These are phyloP conservation scores for Danio aesculapii DNA, from an alignment of 2,797 vertebrate genomes.

Conservation along the genomic window DNA sequence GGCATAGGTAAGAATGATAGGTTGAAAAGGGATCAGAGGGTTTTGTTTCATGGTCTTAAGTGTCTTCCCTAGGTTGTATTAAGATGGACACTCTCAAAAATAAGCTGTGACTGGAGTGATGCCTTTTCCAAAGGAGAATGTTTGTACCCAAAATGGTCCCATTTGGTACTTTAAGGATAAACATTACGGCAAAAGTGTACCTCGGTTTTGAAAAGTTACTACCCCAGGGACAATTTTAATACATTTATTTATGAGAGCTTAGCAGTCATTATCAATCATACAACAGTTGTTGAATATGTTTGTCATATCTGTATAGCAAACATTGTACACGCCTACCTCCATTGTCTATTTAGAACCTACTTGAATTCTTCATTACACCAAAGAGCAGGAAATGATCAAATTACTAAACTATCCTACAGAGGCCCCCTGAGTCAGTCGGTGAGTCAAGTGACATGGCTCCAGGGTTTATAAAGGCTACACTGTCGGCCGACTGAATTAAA, in stretches of 20 bases:
- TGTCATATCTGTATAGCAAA: background rate
- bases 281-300: background rate
- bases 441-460: constrained; percentile 21
- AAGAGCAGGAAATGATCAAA: constrained; percentile 35
- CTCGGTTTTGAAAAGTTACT: too few species aligned
- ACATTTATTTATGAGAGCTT: background rate
- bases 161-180: too few species aligned
- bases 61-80: background rate
- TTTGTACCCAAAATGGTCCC: too few species aligned
- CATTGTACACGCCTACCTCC: background rate
- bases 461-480: constrained; percentile 9
- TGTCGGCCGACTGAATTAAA: constrained; percentile 6
- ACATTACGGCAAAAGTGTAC: too few species aligned
- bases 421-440: background rate
- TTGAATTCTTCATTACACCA: background rate
- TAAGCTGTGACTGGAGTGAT: too few species aligned
- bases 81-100: background rate
- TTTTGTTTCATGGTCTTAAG: background rate
- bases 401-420: constrained; percentile 21
- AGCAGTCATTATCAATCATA: background rate
- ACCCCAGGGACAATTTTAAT: too few species aligned
- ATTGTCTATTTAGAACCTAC: constrained; percentile 4
- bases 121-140: too few species aligned
- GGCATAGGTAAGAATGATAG: background rate
- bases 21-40: background rate